Percentiles rank a stretch among this genome's conserved stretches.
Conservation (phyloP, 2,113 vertebrate genomes). For the Pyxicephalus adspersus region DNA sequence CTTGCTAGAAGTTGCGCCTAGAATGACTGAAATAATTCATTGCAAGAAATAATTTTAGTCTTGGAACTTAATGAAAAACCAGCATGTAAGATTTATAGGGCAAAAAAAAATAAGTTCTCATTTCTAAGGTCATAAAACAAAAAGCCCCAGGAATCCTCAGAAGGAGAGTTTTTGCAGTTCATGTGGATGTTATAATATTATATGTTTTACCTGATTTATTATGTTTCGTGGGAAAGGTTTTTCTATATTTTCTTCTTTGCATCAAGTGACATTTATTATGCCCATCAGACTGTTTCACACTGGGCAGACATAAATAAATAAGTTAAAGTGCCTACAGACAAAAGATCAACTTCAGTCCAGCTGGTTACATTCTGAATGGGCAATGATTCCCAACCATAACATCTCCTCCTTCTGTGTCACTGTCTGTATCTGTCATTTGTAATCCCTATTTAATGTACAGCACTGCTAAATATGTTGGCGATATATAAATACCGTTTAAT, state of each 20-base stretch:
- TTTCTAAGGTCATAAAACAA: slow-evolving; percentile 57
- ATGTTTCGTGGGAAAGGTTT: slow-evolving; percentile 62
- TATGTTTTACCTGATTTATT: slow-evolving; percentile 67
- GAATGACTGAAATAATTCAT: slow-evolving; percentile 69
- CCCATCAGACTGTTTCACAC: background rate
- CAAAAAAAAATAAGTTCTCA: slow-evolving; percentile 59
- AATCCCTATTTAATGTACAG: too few relatives aligned
- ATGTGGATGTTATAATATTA: slow-evolving; percentile 53
- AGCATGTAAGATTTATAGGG: slow-evolving; percentile 71
- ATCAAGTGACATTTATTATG: slow-evolving; percentile 18
- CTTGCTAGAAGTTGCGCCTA: slow-evolving; percentile 66
- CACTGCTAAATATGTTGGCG: too few relatives aligned
- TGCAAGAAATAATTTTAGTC: slow-evolving; percentile 69
- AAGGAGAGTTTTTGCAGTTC: slow-evolving; percentile 59
- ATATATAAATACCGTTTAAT: too few relatives aligned
- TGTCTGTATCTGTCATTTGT: too few relatives aligned
- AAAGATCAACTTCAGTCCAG: too few relatives aligned
- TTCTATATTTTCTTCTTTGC: slow-evolving; percentile 23
- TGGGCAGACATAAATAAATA: background rate
- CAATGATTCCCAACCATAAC: too few relatives aligned
- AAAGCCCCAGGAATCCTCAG: slow-evolving; percentile 65
- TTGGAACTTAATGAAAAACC: slow-evolving; percentile 72
- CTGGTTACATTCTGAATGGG: too few relatives aligned
- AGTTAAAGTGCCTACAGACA: too few relatives aligned
- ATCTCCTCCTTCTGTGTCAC: too few relatives aligned